Base-by-base conservation (phyloP, 2,113 vertebrate genomes). In the Tachuris rubrigastra region DNA sequence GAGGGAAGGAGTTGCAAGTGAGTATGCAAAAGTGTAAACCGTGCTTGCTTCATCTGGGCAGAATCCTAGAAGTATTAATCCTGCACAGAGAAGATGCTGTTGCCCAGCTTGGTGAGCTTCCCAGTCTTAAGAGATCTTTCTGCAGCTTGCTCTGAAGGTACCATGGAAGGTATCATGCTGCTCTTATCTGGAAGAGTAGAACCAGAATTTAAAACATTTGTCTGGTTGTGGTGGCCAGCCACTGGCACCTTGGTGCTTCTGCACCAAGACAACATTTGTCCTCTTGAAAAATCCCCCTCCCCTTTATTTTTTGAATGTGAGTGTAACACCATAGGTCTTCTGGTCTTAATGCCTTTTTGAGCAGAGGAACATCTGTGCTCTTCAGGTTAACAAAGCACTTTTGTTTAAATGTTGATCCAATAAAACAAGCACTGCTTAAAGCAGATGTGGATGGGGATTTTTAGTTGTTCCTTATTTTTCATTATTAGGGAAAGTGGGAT, bases 401-500 rank as follows among this genome's bases (percentile, higher is more conserved):
- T 87, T 95, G 69, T 95, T 96, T 87, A 76, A 85, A 41, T n/a
- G 46, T n/a, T 86, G 76, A 89, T 62, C 62, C 58, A 68, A 25
- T 78, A 87, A 88, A 93, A 65, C 24, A 42, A 91, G 59, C 49
- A 65, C 44, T 68, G 58, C 39, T 89, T 87, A 47, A 83, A 69
- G 75, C 67, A 89, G 78, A 27, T 95, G 37, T 59, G 86, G 66
- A 23, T 84, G 47, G 72, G 50, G 46, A 35, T 85, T 93, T 91
- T 92, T 52, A 80, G 37, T 44, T 44, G 35, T 25, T 84, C 42
- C 47, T 81, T 76, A 44, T 66, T 74, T 85, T 71, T 87, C 2
- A 1, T 85, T 81, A 39, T 73, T 81, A 67, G 83, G 53, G 87
- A 88, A 94, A 95, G 94, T 93, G 94, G 89, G 90, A 90, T 93